Evolutionary conservation across 2,113 vertebrate genomes (phyloP), one percentile per base, ranked within the genome.

Genomic region (Hydropotes inermis): DNA sequence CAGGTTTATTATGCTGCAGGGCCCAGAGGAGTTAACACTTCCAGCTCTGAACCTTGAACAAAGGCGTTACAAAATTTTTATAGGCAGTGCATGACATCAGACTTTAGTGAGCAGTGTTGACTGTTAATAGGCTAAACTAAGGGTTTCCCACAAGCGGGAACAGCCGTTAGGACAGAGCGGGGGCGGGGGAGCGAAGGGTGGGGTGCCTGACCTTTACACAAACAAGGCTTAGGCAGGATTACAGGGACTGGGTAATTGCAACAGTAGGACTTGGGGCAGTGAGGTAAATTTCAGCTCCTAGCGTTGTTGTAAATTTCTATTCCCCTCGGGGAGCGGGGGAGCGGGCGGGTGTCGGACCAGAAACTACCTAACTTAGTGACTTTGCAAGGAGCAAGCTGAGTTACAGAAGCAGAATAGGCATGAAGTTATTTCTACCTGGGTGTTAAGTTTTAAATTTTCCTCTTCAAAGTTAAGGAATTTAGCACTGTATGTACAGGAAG

Each of bases 281-380:
- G 67, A 23, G 67, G 64, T 70, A 70, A 70, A 12, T 70, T 70
- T 36, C n/a, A 70, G 64, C 64, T 70, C 64, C n/a, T 36, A 39
- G 19, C 19, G 3, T 23, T 70, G 9, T 36, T 36, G 67, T 39
- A 70, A 70, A 70, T 70, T 70, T 70, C 1, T 70, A 39, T 39
- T 70, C 19, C 19, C 19, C 1, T 16, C 15, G 1, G 52, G 52
- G 52, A 6, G 52, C 14, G 52, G 54, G 0, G 0, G 19, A 1
- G 17, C 21, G 64, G 64, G n/a, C 19, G 33, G 33, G 8, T 13
- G 47, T 47, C 2, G 8, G 33, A 19, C 67, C n/a, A 23, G 67
- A 70, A 70, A 70, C 67, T 70, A 12, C 6, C 19, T 70, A 70
- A 70, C 5, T 36, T 36, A 36, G 9, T 6, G 67, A 39, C 19